A percentile compares a stretch with the other conserved stretches of the same genome.
These are phyloP conservation scores for Orius laevigatus DNA, from an alignment of 1,140 invertebrate species.

Conservation along the genomic window DNA sequence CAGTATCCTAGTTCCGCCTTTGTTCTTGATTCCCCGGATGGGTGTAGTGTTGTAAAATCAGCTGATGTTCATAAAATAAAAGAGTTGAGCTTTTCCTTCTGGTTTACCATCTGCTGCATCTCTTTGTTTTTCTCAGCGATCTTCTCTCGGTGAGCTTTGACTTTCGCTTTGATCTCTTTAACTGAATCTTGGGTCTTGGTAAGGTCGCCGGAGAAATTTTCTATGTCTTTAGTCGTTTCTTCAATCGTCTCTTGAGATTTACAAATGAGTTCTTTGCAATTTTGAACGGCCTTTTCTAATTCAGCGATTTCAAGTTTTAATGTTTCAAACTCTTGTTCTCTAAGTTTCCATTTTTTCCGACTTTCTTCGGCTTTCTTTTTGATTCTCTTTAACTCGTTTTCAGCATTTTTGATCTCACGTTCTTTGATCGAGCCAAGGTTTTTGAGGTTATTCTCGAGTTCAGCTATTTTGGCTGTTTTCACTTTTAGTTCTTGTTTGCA, in stretches of 20 bases:
- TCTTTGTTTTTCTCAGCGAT: slow-evolving; percentile 62
- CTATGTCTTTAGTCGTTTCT: slow-evolving; percentile 34
- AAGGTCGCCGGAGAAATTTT: slow-evolving; percentile 31
- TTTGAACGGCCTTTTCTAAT: slow-evolving; percentile 51
- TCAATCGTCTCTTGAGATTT: slow-evolving; percentile 30
- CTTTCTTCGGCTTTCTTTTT: slow-evolving; percentile 62
- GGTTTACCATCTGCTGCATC: slow-evolving; percentile 40
- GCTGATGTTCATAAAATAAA: no score
- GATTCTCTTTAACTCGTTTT: slow-evolving; percentile 48
- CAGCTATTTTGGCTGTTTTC: slow-evolving; percentile 41
- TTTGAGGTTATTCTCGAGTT: slow-evolving; percentile 61
- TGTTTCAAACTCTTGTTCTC: slow-evolving; percentile 66
- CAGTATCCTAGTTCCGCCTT: no score
- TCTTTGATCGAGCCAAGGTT: slow-evolving; percentile 65
- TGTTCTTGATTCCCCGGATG: no score
- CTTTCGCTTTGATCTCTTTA: slow-evolving; percentile 35
- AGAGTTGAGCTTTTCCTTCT: slow-evolving; percentile 53
- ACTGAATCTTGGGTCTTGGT: slow-evolving; percentile 33
- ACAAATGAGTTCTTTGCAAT: slow-evolving; percentile 39
- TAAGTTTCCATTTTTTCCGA: slow-evolving; percentile 57
- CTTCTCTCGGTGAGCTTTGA: slow-evolving; percentile 58
- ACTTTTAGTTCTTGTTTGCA: slow-evolving; percentile 43
- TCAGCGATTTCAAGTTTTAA: slow-evolving; percentile 67
- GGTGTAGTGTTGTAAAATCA: no score
- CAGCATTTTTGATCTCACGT: slow-evolving; percentile 53